Evolutionary conservation across 2,113 vertebrate genomes (phyloP), one percentile per base, ranked within the genome.

Genomic region (Dermatemys mawii): DNA sequence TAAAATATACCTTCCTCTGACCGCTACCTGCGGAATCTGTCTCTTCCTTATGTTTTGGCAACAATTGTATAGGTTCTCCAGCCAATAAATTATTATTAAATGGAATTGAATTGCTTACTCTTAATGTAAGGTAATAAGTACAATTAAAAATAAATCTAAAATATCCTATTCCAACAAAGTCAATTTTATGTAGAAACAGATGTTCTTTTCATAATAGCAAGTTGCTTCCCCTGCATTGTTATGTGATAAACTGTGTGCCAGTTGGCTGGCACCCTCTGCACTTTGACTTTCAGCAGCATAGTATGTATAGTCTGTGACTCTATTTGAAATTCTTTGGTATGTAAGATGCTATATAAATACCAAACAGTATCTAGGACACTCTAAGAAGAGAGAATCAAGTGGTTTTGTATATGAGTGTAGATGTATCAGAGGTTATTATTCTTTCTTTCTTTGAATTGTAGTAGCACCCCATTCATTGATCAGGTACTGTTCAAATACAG

Each of bases 111-210:
- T 73, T 73, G 21, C 38, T 73, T 73, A 22, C 51, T 54, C 38
- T 10, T n/a, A 10, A 17, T 41, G 13, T 54, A 44, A 27, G 14
- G 24, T 26, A 38, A 53, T 14, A 67, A 54, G 53, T 44, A 21
- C 51, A 3, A 3, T 81, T 0, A 1, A 5, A 3, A 1, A 5
- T 1, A 8, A 63, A 1, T 1, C 0, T 29, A 2, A 0, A 1
- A 2, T 8, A 1, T 22, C 0, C 6, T 0, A 0, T 9, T 4
- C 44, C 55, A 0, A 3, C 0, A 21, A n/a, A 29, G 27, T 1
- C 4, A 14, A n/a, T 76, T 54, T 2, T 48, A 48, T 29, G 41
- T 76, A 48, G 26, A 41, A 76, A 78, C 22, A 76, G 14, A 16
- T 29, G 44, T 50, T 50, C 76, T 50, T 78, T 22, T 35, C 29